Evolutionary conservation across 2,797 vertebrate species (phyloP), one percentile per base, ranked within the genome.

Genomic region (Microctenopoma lineatum): DNA sequence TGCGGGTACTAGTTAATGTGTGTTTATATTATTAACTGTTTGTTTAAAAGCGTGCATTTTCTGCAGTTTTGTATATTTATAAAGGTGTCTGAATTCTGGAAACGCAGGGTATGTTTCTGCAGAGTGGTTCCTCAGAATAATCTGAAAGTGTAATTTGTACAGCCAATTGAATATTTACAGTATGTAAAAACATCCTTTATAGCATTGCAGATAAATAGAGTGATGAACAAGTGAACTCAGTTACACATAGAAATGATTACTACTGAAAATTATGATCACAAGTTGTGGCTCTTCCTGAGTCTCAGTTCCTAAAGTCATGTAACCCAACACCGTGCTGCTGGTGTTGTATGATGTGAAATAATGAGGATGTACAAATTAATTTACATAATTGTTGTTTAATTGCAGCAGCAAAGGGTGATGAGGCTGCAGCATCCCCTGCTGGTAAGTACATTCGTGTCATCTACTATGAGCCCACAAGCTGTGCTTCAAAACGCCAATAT

Each of bases 401-500:
- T 90, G 87, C 84, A 93, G 93, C 36, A 83, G 86, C 87, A 70
- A 29, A 87, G 51, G 90, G 87, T 68, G 57, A 81, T 63, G 54
- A 84, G 70, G 62, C 84, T 59, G 75, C 89, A 88, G 86, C 89
- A 77, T 83, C 90, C 75, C 89, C 93, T 93, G 88, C 89, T 92
- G 92, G 92, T 93, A 55, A 89, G 91, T 77, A 46, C 10, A 47
- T 56, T 59, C 75, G 74, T 74, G 52, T 67, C 80, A 81, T 72
- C 63, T 56, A 59, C 75, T 76, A 71, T 61, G 45, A 73, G 72
- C 62, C 68, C 47, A 47, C 55, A 59, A 54, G 32, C 75, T 61
- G 66, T 32, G 67, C 70, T 66, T 11, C 21, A 57, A 21, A 75
- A 68, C 83, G 70, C 66, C 73, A 62, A 68, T 73, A 78, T 66